A percentile compares a stretch with the other conserved stretches of the same genome.
These are phyloP conservation scores for Acanthis flammea DNA, from an alignment of 2,797 vertebrate genomes.

Conservation along the genomic window DNA sequence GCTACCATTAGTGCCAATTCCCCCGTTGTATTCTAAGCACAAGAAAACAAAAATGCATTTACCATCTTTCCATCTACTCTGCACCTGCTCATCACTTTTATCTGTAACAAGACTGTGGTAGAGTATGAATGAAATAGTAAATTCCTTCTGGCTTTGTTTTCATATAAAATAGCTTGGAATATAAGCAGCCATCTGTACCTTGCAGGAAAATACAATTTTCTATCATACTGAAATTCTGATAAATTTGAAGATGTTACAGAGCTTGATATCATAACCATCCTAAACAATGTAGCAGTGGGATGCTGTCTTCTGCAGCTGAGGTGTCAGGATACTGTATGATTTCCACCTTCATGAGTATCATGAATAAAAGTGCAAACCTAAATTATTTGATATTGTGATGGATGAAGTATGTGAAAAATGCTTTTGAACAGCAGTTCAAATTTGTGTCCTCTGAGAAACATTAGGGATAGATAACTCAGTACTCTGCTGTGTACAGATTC, in stretches of 20 bases:
- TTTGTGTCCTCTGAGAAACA: neutral
- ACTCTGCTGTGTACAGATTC: neutral
- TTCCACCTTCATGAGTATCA: neutral
- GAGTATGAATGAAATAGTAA: constrained; percentile 34
- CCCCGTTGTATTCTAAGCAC: neutral
- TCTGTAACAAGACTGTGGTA: constrained; percentile 6
- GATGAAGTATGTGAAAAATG: neutral
- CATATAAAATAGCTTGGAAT: constrained; percentile 11
- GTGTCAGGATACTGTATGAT: neutral
- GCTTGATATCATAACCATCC: neutral
- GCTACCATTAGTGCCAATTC: constrained; percentile 23
- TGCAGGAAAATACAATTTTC: neutral
- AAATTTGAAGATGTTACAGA: neutral
- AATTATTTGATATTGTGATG: neutral
- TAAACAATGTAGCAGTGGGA: neutral
- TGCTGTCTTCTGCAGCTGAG: neutral
- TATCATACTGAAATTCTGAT: neutral
- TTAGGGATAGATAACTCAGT: neutral
- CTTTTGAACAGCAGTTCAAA: neutral
- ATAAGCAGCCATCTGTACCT: constrained; percentile 57
- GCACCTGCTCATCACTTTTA: constrained; percentile 49
- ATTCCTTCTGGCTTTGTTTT: constrained; percentile 62
- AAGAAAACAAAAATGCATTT: constrained; percentile 28
- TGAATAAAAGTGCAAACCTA: neutral
- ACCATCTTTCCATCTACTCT: constrained; percentile 53